Evolutionary conservation across 2,113 vertebrate species (phyloP), one percentile per base, ranked within the genome.

Genomic region (Periophthalmodon schlosseri): DNA sequence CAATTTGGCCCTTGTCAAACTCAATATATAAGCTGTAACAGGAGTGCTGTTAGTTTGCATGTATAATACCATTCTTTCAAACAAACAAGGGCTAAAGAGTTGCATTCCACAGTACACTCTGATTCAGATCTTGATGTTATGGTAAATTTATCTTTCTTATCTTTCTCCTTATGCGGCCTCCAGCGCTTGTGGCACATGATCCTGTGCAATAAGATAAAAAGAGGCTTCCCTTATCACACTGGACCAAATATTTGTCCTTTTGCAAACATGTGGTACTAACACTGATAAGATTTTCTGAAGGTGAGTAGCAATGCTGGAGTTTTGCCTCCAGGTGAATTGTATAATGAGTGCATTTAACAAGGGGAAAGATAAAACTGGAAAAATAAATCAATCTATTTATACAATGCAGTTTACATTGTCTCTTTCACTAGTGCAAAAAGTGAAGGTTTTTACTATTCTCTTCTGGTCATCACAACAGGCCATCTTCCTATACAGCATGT

Each of bases 91-190:
- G 50, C 61, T 52, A 63, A 18, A 33, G 46, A 74, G 28, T 21
- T 69, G n/a, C 44, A 75, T 72, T 82, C 63, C 63, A 79, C n/a
- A 58, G 54, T 74, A 54, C 10, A 24, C 33, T 72, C 63, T 74
- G 84, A 90, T 87, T 81, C 52, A 3, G 39, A 86, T 87, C 84
- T 80, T 68, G 75, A 39, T 46, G 44, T 69, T 72, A 46, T 69
- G 65, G 57, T 79, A 69, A 70, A 77, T 77, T 80, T 82, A 84
- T 86, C 86, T 83, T 24, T 44, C 65, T 20, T 24, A 84, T 77
- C 82, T 81, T 71, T 73, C 58, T 75, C 56, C 71, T 72, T 65
- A 46, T 36, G 47, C 70, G 73, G 77, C 83, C 57, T 3, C 65
- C 70, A 80, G 85, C 73, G 10, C 56, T 71, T 73, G 58, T 81